These are phyloP conservation scores for Trematocara nigrifrons DNA, from an alignment of 2,113 vertebrate genomes.

Conservation along the genomic window DNA sequence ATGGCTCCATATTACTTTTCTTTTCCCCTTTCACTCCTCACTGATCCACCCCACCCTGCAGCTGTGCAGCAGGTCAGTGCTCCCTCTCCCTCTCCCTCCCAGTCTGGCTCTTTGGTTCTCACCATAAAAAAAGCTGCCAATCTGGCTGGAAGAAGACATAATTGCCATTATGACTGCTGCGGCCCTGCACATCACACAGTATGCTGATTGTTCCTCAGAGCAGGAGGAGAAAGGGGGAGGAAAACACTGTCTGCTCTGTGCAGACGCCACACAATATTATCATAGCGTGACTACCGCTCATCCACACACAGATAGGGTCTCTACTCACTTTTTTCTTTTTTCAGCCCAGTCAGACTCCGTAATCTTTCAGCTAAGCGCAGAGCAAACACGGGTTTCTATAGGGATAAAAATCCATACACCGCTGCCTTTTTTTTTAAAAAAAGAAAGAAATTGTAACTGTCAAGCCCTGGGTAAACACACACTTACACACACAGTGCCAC, in stretches of 20 bases:
- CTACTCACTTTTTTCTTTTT: background rate
- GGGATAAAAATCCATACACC: constrained; percentile 22
- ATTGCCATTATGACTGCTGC: constrained; percentile 60
- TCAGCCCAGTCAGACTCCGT: constrained; percentile 16
- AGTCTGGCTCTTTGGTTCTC: constrained; percentile 28
- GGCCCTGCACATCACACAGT: constrained; percentile 52
- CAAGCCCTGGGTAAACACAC: constrained; percentile 45
- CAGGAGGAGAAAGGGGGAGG: constrained; percentile 25
- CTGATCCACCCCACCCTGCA: constrained; percentile 51
- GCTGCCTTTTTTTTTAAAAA: background rate
- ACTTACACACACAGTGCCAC: constrained; percentile 30
- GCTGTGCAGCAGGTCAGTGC: constrained; percentile 52
- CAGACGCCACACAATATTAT: constrained; percentile 58
- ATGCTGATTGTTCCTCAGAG: constrained; percentile 50
- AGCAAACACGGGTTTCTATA: constrained; percentile 49
- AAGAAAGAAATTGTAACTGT: background rate
- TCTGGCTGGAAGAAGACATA: constrained; percentile 45
- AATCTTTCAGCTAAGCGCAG: constrained; percentile 30
- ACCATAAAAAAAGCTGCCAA: constrained; percentile 28
- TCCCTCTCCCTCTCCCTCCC: background rate
- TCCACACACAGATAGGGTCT: constrained; percentile 10
- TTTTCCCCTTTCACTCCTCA: background rate
- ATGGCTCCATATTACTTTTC: background rate
- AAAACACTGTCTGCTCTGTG: constrained; percentile 48
- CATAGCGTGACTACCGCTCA: constrained; percentile 62